Evolutionary conservation across 2,113 vertebrate genomes (phyloP), one percentile per base, ranked within the genome.

Genomic region (Alosa alosa): DNA sequence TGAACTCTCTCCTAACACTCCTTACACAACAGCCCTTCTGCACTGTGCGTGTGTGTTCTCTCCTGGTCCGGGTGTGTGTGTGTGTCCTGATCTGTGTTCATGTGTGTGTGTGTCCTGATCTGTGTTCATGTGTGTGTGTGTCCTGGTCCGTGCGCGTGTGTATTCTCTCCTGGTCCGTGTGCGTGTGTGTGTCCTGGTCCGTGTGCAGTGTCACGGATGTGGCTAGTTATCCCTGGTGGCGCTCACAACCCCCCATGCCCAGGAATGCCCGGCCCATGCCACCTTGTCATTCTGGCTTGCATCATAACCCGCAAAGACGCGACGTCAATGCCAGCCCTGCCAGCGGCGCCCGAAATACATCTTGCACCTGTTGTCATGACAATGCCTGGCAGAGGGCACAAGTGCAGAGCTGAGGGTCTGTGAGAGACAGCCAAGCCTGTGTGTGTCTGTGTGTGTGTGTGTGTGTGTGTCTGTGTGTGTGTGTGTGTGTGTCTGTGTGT

Each of bases 311-410:
- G 17, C 68, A 82, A 81, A 85, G 84, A 89, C 87, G 88, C 57
- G 46, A 86, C 84, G 81, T 50, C 46, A 89, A 90, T 31, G 25
- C 57, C 88, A 82, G 49, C 47, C 83, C 86, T 88, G 86, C 88
- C 83, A 85, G 60, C 86, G 5, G 60, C 31, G 50, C 82, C 31
- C 86, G 55, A 93, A 92, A 91, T 41, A 91, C 83, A 86, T 82
- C 84, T 36, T 85, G 85, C 86, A 86, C 90, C 91, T 91, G 90
- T 92, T 89, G 84, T 85, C 49, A 86, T 45, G 82, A 81, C 78
- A 25, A 88, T 87, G 90, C 86, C 50, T 86, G 85, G 41, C 68
- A 8, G 83, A 84, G 84, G 83, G 88, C 88, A 91, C 88, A 72
- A 83, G 87, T 85, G 81, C 85, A 89, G 41, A 25, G 36, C 7